Evolutionary conservation across 2,888 invertebrate species (phyloP).

Genomic region (Conistra vaccinii): DNA sequence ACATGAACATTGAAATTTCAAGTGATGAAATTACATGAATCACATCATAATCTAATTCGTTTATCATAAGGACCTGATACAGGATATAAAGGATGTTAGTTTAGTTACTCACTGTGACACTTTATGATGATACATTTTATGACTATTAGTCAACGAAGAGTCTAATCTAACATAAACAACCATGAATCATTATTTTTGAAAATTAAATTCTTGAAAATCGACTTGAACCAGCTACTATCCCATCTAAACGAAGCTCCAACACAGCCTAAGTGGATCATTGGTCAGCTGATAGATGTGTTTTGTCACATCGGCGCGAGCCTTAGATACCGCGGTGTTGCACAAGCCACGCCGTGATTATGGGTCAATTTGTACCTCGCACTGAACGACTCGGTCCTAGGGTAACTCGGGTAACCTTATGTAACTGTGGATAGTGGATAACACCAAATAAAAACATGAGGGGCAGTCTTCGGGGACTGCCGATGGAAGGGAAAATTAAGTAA

Average conservation of each 20-base stretch:
- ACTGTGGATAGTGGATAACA: constrained; percentile 19
- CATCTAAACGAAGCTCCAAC: constrained; percentile 70
- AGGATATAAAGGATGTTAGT: constrained; percentile 9
- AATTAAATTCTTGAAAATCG: no score
- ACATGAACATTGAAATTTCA: constrained; percentile 2
- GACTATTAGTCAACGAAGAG: background rate
- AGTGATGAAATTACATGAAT: constrained; percentile 18
- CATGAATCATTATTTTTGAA: no score
- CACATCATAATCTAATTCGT: constrained; percentile 1
- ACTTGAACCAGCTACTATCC: constrained; percentile 25
- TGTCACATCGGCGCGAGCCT: constrained; percentile 77
- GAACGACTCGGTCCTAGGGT: constrained; percentile 44
- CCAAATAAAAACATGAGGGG: no score
- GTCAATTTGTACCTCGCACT: constrained; percentile 68
- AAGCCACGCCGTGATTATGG: constrained; percentile 71
- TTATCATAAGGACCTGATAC: constrained; percentile 8
- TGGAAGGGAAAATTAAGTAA: no score
- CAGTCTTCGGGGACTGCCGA: no score
- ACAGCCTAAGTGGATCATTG: constrained; percentile 78
- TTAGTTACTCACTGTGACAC: constrained; percentile 6
- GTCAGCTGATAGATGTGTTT: constrained; percentile 83
- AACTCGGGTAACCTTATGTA: constrained; percentile 15
- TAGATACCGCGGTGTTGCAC: constrained; percentile 71
- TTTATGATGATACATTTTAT: constrained; percentile 2
- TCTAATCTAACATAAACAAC: background rate